Conservation (phyloP, 1,140 invertebrate genomes). For the Lerema accius region DNA sequence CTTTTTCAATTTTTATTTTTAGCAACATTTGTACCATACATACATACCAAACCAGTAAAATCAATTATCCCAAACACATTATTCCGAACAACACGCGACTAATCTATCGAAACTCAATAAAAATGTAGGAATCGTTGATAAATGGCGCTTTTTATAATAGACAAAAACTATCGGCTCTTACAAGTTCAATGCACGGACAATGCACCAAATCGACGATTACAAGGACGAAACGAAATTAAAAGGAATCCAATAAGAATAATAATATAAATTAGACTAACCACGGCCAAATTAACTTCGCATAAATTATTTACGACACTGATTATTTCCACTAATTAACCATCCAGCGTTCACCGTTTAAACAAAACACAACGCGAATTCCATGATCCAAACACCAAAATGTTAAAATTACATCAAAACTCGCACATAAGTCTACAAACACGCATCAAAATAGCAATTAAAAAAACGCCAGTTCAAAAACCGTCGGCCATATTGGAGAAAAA, state of each 20-base stretch:
- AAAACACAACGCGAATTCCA: background rate
- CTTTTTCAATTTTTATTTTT: no score
- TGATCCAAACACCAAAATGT: constrained; percentile 1
- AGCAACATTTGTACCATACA: no score
- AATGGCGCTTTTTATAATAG: background rate
- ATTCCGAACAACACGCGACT: background rate
- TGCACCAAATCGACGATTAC: background rate
- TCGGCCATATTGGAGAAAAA: constrained; percentile 76
- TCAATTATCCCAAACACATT: background rate
- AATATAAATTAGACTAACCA: constrained; percentile 21
- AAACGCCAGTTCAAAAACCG: constrained; percentile 49
- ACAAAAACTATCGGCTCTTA: constrained; percentile 3
- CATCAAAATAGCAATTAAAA: constrained; percentile 46
- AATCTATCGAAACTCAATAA: background rate
- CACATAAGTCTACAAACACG: constrained; percentile 6
- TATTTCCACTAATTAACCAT: constrained; percentile 4
- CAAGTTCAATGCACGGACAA: constrained; percentile 16
- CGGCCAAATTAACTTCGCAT: constrained; percentile 11
- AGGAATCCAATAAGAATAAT: constrained; percentile 37
- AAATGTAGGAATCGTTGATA: background rate
- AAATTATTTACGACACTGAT: constrained; percentile 5
- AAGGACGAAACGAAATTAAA: constrained; percentile 2
- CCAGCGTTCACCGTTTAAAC: background rate
- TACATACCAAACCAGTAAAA: no score
- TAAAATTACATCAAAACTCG: background rate